Evolutionary conservation across 2,797 vertebrate genomes (phyloP), one percentile per base, ranked within the genome.

Genomic region (Eulemur rubriventer): DNA sequence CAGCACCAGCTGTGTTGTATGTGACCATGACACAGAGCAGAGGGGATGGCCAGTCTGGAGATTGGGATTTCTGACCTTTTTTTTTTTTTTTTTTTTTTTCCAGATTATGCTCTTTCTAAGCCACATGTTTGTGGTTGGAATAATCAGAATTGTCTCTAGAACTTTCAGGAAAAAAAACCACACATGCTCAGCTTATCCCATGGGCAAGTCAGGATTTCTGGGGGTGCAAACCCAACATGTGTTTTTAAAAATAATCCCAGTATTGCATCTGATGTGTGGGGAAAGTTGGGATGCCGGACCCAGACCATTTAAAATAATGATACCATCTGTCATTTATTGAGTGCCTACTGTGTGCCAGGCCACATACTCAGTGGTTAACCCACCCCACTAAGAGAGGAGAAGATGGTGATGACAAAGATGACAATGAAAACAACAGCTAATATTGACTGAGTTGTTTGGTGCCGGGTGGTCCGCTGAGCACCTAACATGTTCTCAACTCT

Each of bases 401-500:
- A 9, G 26, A 72, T 2, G 41, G 35, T 7, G 46, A 7, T 1
- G 0, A 6, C 2, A 16, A 17, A 20, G 24, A 52, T 20, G 14
- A 14, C 41, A 43, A 26, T 59, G 41, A 30, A 38, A 46, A 70
- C 41, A 75, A 4, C 22, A 38, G 17, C 24, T 33, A 1, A 2
- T 7, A 0, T 50, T 82, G 35, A 24, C 14, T 3, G 11, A 92
- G 0, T 1, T 30, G 28, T n/a, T 83, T 48, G 72, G 30, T 10
- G 26, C 69, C 63, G 11, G 11, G 12, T 5, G 35, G 8, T 46
- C 0, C 30, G 10, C 14, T 30, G 16, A 43, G 24, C 35, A 1
- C 6, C 1, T 13, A n/a, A 35, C 1, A 0, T 0, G 4, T 24
- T 13, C 38, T 13, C 38, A 22, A 2, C 24, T 12, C 2, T 9